Evolutionary conservation across 2,888 invertebrate genomes (phyloP), one percentile per base, ranked within the genome.

Genomic region (Oeneis ivallda): DNA sequence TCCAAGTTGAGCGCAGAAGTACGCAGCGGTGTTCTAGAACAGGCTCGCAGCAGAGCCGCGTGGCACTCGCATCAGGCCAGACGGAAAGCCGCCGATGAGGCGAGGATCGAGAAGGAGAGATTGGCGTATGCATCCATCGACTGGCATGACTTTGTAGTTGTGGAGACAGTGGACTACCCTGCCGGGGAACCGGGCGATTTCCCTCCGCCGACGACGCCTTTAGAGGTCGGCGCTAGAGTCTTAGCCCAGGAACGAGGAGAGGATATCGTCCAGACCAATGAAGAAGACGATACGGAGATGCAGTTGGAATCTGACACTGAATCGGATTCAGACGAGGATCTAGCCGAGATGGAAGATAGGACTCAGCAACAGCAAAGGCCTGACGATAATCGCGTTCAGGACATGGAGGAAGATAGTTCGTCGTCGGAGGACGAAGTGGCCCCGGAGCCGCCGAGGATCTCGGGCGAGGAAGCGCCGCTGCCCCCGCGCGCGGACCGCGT

Each of bases 101-200:
- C 99, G 71, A 97, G 98, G 77, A 93, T 97, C 9, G 99, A 99
- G 85, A 95, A 96, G 69, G 99, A 99, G 85, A 94, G 99, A 82
- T 94, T 97, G 37, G 97, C 97, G 0, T 99, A 99, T 83, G 98
- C 99, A 0, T 98, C 98, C 79, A 99, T 99, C 71, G 99, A 99
- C 84, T 99, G 99, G 99, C 99, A 99, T 83, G 99, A 99, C 86
- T 99, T 99, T 86, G 99, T 99, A 0, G 99, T 99, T 0, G 99
- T 99, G 0, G 99, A 99, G 90, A 99, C 99, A 0, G 99, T 99
- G 0, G 99, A 99, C 86, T 99, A 99, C 84, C 98, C 98, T 75
- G 97, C 98, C 0, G 97, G 97, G 76, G 99, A 99, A 88, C 95
- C 96, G 11, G 98, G 98, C 0, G 97, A 98, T 81, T 98, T 99